Base-by-base conservation (phyloP, 2,888 invertebrate genomes). In the Eupeodes luniger region DNA sequence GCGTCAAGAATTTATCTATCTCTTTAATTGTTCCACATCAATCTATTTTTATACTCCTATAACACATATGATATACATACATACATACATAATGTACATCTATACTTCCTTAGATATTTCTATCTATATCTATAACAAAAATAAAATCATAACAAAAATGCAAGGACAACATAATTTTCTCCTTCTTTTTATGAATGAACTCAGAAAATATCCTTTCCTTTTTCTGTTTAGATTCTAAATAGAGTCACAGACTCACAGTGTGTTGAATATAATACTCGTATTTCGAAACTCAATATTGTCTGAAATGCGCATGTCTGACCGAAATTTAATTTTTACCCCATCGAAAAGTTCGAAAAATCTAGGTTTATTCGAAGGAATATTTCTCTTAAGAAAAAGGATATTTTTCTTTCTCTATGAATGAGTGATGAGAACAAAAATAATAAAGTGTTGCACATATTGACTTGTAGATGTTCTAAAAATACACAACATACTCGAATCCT, bases 171-270 rank as follows among this genome's bases (percentile, higher is more conserved):
- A 62, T 47, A 19, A 44, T 74, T 88, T 88, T 84, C 57, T 61
- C 69, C 69, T 74, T 55, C 74, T 53, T 47, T 81, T 88, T 81
- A 88, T 88, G 84, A 88, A 88, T 88, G 87, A 88, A 84, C 49
- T 19, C 47, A 16, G 11, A 59, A 72, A 70, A 70, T 34, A n/a
- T 84, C 61, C 74, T 57, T 59, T 40, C 64, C 70, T 53, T 69
- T 55, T 10, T 4, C 4, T 4, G 12, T 12, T 27, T 27, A 53
- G 19, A 53, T 53, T 51, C 19, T 72, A 51, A 49, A 49, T 27
- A 47, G 2, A 16, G 14, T 11, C 34, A 11, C 27, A 27, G 27
- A 16, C 10, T 4, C 14, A 44, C 16, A 47, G 16, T 62, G 74
- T 82, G 80, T 84, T 83, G 76, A 79, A 49, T 81, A 34, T 5